Evolutionary conservation across 2,797 vertebrate genomes (phyloP), one percentile per base, ranked within the genome.

Genomic region (Arctocebus calabarensis): DNA sequence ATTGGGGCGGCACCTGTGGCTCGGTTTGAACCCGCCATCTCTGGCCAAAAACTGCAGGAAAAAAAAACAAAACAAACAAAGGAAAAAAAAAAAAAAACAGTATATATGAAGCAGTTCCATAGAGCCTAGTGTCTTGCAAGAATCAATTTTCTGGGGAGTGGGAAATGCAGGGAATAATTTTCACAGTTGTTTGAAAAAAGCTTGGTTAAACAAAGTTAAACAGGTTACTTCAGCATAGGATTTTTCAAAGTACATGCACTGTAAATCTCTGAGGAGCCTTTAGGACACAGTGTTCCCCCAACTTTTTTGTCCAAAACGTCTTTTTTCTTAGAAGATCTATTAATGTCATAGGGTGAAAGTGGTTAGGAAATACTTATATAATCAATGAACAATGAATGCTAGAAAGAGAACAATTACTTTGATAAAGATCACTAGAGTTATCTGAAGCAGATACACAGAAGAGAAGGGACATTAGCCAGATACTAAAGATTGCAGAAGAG

Each of bases 331-430:
- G 62, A 90, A 77, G 13, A 84, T 78, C 84, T 84, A 77, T 74
- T 83, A 84, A 86, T 87, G 32, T 84, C 17, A 84, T 25, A 79
- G 40, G 27, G 77, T 85, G 2, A 20, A 95, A 92, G 23, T 75
- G 48, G 70, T 32, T 70, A 32, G 37, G 12, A 52, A 52, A 52
- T 52, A 16, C 48, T 52, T 52, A 57, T 11, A 95, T 0, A 90
- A 34, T 48, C 37, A 85, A 45, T 86, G 78, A 95, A 84, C 79
- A 90, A 57, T 43, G 34, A 92, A 37, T 68, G 52, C 40, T 77
- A 77, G 68, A 82, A 29, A 95, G 55, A 25, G 34, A 95, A 12
- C 48, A 92, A 87, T 90, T 92, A 85, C 52, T 94, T 84, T 86
- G 62, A n/a, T 94, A 66, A 95, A 74, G 73, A 84, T 88, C 45